Evolutionary conservation across 2,797 vertebrate species (phyloP).

Genomic region (Lophotriccus pileatus): DNA sequence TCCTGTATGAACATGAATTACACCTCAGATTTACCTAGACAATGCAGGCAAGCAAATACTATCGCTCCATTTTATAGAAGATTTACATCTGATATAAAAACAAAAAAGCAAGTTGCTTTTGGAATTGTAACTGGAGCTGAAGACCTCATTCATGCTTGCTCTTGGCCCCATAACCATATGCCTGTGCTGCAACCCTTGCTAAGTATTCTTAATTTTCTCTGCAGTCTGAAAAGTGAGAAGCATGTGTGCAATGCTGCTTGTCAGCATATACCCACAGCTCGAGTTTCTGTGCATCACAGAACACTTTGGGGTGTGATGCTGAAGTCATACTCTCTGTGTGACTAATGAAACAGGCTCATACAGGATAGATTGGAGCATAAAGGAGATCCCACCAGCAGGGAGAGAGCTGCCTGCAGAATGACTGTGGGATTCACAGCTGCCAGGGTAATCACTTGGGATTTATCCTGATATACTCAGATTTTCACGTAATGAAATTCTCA

Average conservation of each 20-base stretch:
- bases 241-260: not conserved
- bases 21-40: not conserved
- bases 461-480: not conserved
- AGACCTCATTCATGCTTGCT: not conserved
- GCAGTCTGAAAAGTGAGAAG: not conserved
- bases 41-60: not conserved
- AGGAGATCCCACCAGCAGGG: not conserved
- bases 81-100: not conserved
- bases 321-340: not conserved
- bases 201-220: not conserved
- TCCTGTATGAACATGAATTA: not conserved
- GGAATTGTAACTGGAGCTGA: not conserved
- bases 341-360: not conserved
- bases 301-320: not conserved
- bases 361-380: not conserved
- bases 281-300: accelerated
- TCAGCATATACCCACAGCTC: not conserved
- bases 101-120: not conserved
- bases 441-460: not conserved
- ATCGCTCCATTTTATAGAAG: not conserved
- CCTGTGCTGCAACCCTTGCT: not conserved
- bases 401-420: not conserved
- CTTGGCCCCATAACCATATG: not conserved
- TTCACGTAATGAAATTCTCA: not conserved
- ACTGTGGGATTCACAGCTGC: not conserved